These are phyloP conservation scores for Physella acuta DNA, from an alignment of 1,140 invertebrate genomes.

Conservation along the genomic window DNA sequence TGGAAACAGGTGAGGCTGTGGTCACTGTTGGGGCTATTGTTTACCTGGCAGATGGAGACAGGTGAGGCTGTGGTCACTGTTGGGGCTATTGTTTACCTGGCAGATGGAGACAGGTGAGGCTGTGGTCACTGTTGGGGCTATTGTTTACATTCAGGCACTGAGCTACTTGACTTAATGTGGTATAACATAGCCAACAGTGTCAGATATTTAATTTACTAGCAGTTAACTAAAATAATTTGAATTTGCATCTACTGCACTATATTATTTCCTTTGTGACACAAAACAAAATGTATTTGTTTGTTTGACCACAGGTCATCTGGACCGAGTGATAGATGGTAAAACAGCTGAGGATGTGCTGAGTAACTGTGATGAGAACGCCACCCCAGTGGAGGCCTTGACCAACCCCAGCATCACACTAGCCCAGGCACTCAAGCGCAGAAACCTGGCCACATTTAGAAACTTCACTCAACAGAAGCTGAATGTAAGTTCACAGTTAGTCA, in stretches of 20 bases:
- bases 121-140: conserved; percentile 98
- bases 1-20: conserved; percentile 90
- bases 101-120: conserved; percentile 94
- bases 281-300: too few species aligned
- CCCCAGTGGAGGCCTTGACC: conserved; percentile 60
- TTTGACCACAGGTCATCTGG: conserved; percentile 75
- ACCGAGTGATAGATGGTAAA: conserved; percentile 92
- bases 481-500: too few species aligned
- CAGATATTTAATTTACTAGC: too few species aligned
- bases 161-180: too few species aligned
- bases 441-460: conserved; percentile 76
- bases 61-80: conserved; percentile 88
- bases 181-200: too few species aligned
- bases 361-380: conserved; percentile 88
- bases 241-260: too few species aligned
- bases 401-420: conserved; percentile 61
- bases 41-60: conserved; percentile 99
- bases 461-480: conserved; percentile 57
- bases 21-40: too few species aligned
- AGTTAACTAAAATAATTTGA: too few species aligned
- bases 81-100: too few species aligned
- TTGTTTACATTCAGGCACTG: too few species aligned
- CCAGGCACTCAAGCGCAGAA: conserved; percentile 73
- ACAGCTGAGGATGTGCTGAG: conserved; percentile 93
- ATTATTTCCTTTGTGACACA: too few species aligned